Percentiles rank a stretch among this genome's conserved stretches.
These are phyloP conservation scores for Sminthurides aquaticus DNA, from an alignment of 2,888 invertebrate species.

Conservation along the genomic window DNA sequence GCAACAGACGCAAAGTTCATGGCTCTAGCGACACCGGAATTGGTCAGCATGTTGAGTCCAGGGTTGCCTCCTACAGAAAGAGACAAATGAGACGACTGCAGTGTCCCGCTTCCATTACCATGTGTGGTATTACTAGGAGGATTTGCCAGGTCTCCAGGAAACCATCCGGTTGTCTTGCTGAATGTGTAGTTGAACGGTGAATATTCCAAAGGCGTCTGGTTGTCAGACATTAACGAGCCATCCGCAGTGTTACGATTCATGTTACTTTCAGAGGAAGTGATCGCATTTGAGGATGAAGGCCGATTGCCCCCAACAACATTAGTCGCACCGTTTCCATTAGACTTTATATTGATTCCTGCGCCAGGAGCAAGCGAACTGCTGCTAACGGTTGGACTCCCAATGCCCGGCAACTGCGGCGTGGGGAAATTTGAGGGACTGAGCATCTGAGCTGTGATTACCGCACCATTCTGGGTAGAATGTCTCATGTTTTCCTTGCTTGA, in stretches of 20 bases:
- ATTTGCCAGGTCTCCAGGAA: conserved; percentile 34
- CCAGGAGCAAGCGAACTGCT: conserved; percentile 13
- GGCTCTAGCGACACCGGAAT: conserved; percentile 44
- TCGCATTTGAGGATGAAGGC: neutral
- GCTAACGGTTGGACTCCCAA: neutral
- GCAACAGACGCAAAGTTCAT: conserved; percentile 66
- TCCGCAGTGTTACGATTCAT: neutral
- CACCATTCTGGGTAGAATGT: conserved; percentile 7
- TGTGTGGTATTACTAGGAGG: conserved; percentile 9
- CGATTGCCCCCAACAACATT: conserved; percentile 13
- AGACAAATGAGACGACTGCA: neutral
- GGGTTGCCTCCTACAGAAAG: conserved; percentile 5
- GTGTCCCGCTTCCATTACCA: conserved; percentile 8
- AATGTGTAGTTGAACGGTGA: conserved; percentile 77
- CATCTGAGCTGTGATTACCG: conserved; percentile 6
- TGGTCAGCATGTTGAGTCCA: neutral
- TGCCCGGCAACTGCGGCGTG: neutral
- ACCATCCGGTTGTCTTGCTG: conserved; percentile 51
- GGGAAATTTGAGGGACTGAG: conserved; percentile 9
- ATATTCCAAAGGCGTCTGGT: conserved; percentile 62
- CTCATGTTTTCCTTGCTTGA: conserved; percentile 7
- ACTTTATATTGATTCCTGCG: conserved; percentile 5
- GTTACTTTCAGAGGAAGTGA: neutral
- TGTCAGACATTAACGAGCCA: neutral
- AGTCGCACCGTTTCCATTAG: neutral